Conservation (phyloP, 1,140 invertebrate genomes). For the Muscidifurax raptorellus region DNA sequence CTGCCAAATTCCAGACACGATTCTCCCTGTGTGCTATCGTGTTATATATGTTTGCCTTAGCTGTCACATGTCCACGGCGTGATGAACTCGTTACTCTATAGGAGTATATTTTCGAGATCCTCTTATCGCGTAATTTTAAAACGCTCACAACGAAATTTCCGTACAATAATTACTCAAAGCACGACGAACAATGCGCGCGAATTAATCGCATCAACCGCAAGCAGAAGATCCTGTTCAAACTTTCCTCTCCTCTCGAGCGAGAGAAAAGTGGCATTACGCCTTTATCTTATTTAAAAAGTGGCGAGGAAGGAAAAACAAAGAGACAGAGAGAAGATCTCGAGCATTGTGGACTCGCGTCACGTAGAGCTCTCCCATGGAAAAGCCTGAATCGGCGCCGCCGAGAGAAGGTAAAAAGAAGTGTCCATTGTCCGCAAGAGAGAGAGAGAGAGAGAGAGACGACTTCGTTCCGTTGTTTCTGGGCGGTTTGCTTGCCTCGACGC, state of each 20-base stretch:
- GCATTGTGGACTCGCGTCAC: constrained; percentile 40
- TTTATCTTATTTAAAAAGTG: constrained; percentile 44
- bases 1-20: not conserved
- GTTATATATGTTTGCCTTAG: not conserved
- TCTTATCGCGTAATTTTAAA: not conserved
- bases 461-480: constrained; percentile 28
- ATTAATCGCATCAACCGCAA: constrained; percentile 23
- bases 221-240: constrained; percentile 8
- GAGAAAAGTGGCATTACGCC: not conserved
- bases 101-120: not conserved
- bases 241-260: not conserved
- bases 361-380: constrained; percentile 13
- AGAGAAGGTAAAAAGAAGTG: not conserved
- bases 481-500: not conserved
- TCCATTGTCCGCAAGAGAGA: constrained; percentile 24
- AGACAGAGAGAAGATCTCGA: not conserved
- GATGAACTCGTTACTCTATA: not conserved
- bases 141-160: not conserved
- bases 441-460: not conserved
- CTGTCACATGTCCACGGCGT: not conserved
- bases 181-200: not conserved
- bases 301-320: constrained; percentile 20
- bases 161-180: not conserved
- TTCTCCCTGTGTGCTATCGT: not conserved
- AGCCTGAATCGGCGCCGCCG: not conserved